Conservation (phyloP, 2,888 invertebrate genomes). For the Polyploca ridens region DNA sequence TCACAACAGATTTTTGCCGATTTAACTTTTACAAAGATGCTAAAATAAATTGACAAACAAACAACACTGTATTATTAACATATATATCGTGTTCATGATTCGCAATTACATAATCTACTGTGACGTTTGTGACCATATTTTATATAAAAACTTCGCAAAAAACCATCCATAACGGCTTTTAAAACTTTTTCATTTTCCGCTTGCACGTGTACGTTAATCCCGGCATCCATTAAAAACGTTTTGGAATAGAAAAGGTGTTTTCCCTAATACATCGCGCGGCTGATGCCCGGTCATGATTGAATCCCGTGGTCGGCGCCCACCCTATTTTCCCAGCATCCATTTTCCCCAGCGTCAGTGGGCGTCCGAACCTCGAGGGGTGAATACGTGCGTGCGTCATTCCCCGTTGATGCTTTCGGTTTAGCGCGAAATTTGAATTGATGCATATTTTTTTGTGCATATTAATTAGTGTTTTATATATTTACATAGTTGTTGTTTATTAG, state of each 20-base stretch:
- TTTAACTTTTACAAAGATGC: too few relatives aligned
- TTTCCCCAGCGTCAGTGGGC: conserved; percentile 40
- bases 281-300: conserved; percentile 53
- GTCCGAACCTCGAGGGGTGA: conserved; percentile 26
- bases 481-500: neutral
- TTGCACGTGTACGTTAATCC: conserved; percentile 32
- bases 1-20: too few relatives aligned
- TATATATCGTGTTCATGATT: too few relatives aligned
- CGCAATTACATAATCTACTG: too few relatives aligned
- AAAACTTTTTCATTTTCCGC: neutral
- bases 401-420: neutral
- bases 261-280: conserved; percentile 55
- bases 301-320: conserved; percentile 30
- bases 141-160: neutral
- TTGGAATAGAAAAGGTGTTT: conserved; percentile 50
- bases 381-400: conserved; percentile 19
- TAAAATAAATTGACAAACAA: too few relatives aligned
- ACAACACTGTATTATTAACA: too few relatives aligned
- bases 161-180: neutral
- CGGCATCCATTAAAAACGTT: conserved; percentile 48
- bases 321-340: conserved; percentile 19
- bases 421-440: conserved; percentile 16
- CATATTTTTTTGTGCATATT: conserved; percentile 15
- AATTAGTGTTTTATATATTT: neutral
- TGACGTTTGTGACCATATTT: neutral